A percentile compares a stretch with the other conserved stretches of the same genome.
These are phyloP conservation scores for Cremastinae sp. DNA, from an alignment of 2,888 invertebrate species.

Conservation along the genomic window DNA sequence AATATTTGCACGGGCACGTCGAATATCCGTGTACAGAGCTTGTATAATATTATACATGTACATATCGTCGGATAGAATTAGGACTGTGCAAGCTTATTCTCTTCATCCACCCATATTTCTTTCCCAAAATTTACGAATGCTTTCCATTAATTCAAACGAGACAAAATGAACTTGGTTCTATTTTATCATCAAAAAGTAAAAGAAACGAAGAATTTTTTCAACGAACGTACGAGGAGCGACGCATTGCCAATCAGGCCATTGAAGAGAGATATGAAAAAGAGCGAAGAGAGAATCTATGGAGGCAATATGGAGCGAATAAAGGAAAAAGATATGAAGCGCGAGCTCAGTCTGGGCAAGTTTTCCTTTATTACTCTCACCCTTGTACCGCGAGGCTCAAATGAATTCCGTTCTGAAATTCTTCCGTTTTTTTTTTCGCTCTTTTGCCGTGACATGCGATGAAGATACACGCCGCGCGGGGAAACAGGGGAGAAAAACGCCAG, in stretches of 20 bases:
- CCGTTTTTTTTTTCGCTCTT: constrained; percentile 26
- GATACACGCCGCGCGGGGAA: constrained; percentile 26
- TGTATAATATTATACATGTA: background rate
- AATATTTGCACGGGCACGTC: constrained; percentile 45
- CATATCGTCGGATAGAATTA: constrained; percentile 4
- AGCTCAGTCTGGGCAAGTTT: constrained; percentile 33
- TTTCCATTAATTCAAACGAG: no score
- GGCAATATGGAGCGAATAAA: no score
- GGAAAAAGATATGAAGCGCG: no score
- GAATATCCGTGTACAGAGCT: constrained; percentile 27
- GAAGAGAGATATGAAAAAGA: no score
- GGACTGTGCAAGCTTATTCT: constrained; percentile 9
- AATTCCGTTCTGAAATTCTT: constrained; percentile 48
- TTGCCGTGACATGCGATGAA: constrained; percentile 47
- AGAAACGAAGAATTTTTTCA: no score
- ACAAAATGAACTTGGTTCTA: no score
- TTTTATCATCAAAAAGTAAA: no score
- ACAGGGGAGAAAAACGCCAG: constrained; percentile 2
- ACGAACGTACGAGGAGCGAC: no score
- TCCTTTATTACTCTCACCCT: constrained; percentile 50
- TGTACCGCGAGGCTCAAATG: constrained; percentile 48
- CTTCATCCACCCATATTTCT: no score
- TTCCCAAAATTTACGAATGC: no score
- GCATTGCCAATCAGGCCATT: no score
- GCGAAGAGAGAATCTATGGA: no score